Base-by-base conservation (phyloP, 2,888 invertebrate species). In the Apocheima hispidaria region DNA sequence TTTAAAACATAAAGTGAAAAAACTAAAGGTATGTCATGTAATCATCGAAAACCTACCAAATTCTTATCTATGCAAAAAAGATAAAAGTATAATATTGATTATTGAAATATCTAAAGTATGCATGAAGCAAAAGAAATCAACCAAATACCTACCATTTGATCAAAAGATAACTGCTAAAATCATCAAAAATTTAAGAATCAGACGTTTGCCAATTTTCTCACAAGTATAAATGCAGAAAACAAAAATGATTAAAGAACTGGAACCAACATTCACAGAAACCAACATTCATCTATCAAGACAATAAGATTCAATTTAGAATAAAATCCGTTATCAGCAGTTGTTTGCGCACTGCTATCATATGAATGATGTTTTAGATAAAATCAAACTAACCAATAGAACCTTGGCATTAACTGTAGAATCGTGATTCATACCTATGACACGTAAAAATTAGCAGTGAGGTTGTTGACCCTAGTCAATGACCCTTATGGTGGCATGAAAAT, bases 391-490 rank as follows among this genome's bases (percentile, higher is more conserved):
- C 65, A 75, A 75, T 72, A 67, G 69, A 78, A 75, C 86, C 85
- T 87, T 86, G 84, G 75, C 74, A 75, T 66, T 81, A 76, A 72
- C 75, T 65, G 70, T 75, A 63, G 16, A 30, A 40, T 38, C 60
- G 72, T 83, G 82, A 86, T 69, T 84, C 82, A 83, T 63, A 68
- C 64, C 40, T 50, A 64, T 52, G 61, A 72, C 73, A 68, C 68
- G 65, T 75, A 77, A 78, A 75, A 72, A 20, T 77, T 79, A 66
- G 75, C 77, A 64, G 36, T n/a, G n/a, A 75, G 81, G 76, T 81
- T 69, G 73, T 71, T 82, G 79, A 82, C 78, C 79, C 67, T 5
- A 52, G 82, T 84, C 83, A 84, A 69, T 81, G 80, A 81, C 79
- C 86, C 73, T 65, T 61, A 40, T 21, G 18, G 36, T 14, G 33